Evolutionary conservation across 2,888 invertebrate genomes (phyloP), one percentile per base, ranked within the genome.

Genomic region (Ariolimax columbianus): DNA sequence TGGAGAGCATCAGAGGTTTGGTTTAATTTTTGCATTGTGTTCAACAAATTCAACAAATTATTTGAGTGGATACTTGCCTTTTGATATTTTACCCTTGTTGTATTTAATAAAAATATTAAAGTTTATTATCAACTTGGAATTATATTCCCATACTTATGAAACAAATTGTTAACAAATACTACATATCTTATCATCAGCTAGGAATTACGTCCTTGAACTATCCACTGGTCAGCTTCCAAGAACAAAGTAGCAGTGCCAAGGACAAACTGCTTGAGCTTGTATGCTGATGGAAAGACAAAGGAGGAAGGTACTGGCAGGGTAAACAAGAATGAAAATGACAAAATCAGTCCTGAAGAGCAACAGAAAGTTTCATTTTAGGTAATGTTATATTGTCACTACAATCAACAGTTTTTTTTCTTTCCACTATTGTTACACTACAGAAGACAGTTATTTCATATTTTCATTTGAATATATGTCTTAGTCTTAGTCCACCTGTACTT

Each of bases 201-300:
- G 93, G 93, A 4, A 90, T 93, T 77, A 87, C 92, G 86, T 91
- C 93, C 11, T 88, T 92, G 80, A 90, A 90, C 82, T 92, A 90
- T 86, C 92, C 92, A 0, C 88, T 92, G 79, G 91, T 93, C 26
- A 93, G 92, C 88, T 92, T 93, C 87, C 93, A 93, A 87, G 91
- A 91, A 70, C 87, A 91, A 75, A 93, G 89, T 82, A 89, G 91
- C 33, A 89, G 87, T 59, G 89, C 90, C 0, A 87, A 89, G 68
- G 86, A 89, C 0, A 88, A 88, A 38, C 85, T 93, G 73, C 85
- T 92, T n/a, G 85, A 86, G 4, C 81, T 88, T 47, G 90, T 93
- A 0, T 43, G 66, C 36, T 23, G 68, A 59, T 63, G 70, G 75
- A n/a, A 90, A 40, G 83, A 86, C 17, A 75, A 26, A 59, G 9